Evolutionary conservation across 2,888 invertebrate genomes (phyloP), one percentile per base, ranked within the genome.

Genomic region (Dendrolimus houi): DNA sequence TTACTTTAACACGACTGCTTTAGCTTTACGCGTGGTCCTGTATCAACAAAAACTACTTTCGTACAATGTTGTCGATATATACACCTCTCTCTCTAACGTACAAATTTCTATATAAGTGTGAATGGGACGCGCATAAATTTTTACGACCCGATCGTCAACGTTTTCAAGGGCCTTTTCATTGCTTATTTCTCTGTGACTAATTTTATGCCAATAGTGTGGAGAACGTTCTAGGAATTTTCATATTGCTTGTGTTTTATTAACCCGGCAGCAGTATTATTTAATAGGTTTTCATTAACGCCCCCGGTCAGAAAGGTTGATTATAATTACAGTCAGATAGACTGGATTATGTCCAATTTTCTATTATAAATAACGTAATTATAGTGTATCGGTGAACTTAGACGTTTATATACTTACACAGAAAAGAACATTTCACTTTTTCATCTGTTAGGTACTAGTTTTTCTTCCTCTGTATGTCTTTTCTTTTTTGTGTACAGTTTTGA

Each of bases 121-220:
- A 81, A 59, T 65, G 73, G 68, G 81, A 79, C 57, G 62, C 67
- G 59, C 52, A 67, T 60, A 66, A 65, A 71, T 67, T 79, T 87
- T 87, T 85, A 87, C 81, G 87, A 85, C 73, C 75, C 73, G 72
- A 75, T 82, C 79, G 79, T 77, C 84, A 78, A 83, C 79, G 76
- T 79, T 79, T 76, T 67, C 69, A 69, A 79, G 79, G 81, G 79
- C 75, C 77, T 76, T 83, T 86, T 80, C 80, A 84, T 86, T 83
- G 82, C 84, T 87, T 83, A 85, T 85, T 87, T 86, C 85, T 83
- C 72, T 80, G 76, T 76, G 82, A 86, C 87, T 86, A 87, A 87
- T 87, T 87, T 85, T 83, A 85, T 81, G 75, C 81, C 73, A 74
- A 76, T 76, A 73, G 70, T 64, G 66, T 69, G 65, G 69, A 68